Conservation (phyloP, 2,888 invertebrate genomes). For the Fragum sueziense region DNA sequence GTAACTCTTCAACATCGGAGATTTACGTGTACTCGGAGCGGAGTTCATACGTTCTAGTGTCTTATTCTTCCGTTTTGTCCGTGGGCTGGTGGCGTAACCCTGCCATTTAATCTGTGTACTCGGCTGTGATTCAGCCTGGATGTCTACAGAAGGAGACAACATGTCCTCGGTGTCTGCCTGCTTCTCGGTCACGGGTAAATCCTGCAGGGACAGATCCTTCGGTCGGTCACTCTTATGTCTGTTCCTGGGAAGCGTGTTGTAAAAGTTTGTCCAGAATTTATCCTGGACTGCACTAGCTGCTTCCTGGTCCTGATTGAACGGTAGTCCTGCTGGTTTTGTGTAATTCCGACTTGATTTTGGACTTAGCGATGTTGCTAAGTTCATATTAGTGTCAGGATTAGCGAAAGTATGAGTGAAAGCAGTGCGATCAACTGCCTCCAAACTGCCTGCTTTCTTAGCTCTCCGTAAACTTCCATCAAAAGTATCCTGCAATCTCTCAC, state of each 20-base stretch:
- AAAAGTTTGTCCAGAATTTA: slow-evolving; percentile 63
- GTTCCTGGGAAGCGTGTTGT: slow-evolving; percentile 59
- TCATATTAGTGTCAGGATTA: slow-evolving; percentile 62
- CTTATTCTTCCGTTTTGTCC: slow-evolving; percentile 58
- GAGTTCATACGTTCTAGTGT: slow-evolving; percentile 60
- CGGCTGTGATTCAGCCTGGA: slow-evolving; percentile 20
- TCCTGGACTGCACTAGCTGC: slow-evolving; percentile 38
- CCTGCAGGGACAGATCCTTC: slow-evolving; percentile 57
- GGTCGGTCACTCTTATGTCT: slow-evolving; percentile 57
- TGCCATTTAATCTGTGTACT: slow-evolving; percentile 51
- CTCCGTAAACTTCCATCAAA: slow-evolving; percentile 58
- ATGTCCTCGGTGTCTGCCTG: slow-evolving; percentile 40
- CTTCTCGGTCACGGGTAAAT: slow-evolving; percentile 58
- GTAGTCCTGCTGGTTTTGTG: slow-evolving; percentile 19
- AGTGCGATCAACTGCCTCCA: slow-evolving; percentile 50
- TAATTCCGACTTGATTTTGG: slow-evolving; percentile 46
- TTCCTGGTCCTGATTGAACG: slow-evolving; percentile 25
- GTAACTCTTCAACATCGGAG: slow-evolving; percentile 38
- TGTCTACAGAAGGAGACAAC: slow-evolving; percentile 17
- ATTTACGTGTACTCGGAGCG: slow-evolving; percentile 50
- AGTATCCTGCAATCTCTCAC: slow-evolving; percentile 57
- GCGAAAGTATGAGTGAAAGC: slow-evolving; percentile 35
- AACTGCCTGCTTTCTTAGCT: slow-evolving; percentile 57
- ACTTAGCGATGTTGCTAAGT: slow-evolving; percentile 57
- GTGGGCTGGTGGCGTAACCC: slow-evolving; percentile 58